These are phyloP conservation scores for Nineta flava DNA, from an alignment of 2,888 invertebrate genomes.

Conservation along the genomic window DNA sequence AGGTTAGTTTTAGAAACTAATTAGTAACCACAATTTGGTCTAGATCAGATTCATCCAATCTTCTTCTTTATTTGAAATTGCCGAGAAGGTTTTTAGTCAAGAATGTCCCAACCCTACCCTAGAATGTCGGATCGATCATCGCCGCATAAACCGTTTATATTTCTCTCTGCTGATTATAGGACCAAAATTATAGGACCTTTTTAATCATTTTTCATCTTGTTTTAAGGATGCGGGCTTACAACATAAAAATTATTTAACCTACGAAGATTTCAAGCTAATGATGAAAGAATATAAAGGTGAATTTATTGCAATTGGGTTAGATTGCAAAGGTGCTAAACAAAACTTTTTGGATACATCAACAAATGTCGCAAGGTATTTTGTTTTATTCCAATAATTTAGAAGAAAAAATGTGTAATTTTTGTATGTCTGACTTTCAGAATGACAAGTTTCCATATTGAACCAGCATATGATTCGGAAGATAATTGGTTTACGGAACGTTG, in stretches of 20 bases:
- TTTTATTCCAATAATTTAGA: neutral
- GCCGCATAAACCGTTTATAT: too few relatives aligned
- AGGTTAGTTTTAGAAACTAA: slow-evolving; percentile 36
- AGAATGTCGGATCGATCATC: too few relatives aligned
- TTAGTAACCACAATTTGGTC: neutral
- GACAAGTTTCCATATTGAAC: slow-evolving; percentile 86
- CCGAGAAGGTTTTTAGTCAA: slow-evolving; percentile 4
- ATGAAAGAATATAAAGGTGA: slow-evolving; percentile 95
- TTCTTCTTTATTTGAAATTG: neutral
- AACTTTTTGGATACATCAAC: slow-evolving; percentile 90
- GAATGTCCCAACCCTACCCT: neutral
- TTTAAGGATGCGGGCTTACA: slow-evolving; percentile 71
- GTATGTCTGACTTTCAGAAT: slow-evolving; percentile 39
- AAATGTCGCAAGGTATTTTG: slow-evolving; percentile 55
- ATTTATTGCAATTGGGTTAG: slow-evolving; percentile 84
- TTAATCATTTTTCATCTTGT: too few relatives aligned
- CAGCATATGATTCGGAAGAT: slow-evolving; percentile 50
- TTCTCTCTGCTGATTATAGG: too few relatives aligned
- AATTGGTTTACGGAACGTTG: slow-evolving; percentile 63
- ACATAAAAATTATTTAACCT: slow-evolving; percentile 78
- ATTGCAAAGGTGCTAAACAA: slow-evolving; percentile 90
- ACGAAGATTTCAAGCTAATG: slow-evolving; percentile 85
- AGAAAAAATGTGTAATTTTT: slow-evolving; percentile 1
- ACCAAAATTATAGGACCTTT: too few relatives aligned
- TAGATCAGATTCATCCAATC: neutral